A percentile compares a stretch with the other conserved stretches of the same genome.
phyloP scores from a whole-genome alignment of 2,888 invertebrate species.

The Acanthacorydalis orientalis region DNA sequence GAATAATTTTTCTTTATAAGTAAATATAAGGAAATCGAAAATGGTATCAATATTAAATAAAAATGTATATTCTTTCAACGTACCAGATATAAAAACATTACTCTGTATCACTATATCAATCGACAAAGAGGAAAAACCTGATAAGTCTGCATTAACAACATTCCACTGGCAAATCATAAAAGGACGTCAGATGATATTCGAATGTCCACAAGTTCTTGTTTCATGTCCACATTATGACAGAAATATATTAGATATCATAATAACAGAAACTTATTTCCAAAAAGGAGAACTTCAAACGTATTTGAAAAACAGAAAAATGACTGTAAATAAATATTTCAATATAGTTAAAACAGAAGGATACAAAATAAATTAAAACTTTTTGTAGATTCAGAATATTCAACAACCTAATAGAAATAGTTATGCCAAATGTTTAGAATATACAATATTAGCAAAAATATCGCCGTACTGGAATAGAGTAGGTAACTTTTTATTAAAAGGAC shows the following conservation, averaged over 20 bases:
- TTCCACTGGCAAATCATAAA: slow-evolving; percentile 7
- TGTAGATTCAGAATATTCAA: neutral
- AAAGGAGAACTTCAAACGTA: slow-evolving; percentile 2
- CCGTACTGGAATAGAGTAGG: slow-evolving; percentile 8
- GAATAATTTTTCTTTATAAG: too few relatives aligned
- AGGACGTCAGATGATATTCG: slow-evolving; percentile 8
- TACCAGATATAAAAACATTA: slow-evolving; percentile 6
- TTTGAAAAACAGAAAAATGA: slow-evolving; percentile 5
- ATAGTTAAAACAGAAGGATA: neutral
- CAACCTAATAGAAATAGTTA: neutral
- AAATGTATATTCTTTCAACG: neutral
- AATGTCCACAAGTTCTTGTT: slow-evolving; percentile 7
- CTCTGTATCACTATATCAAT: slow-evolving; percentile 7
- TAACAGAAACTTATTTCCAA: slow-evolving; percentile 6
- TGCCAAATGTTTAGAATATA: slow-evolving; percentile 6
- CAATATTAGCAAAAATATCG: slow-evolving; percentile 7
- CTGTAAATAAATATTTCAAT: neutral
- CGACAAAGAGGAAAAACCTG: slow-evolving; percentile 1
- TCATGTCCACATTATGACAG: slow-evolving; percentile 3
- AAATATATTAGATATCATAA: slow-evolving; percentile 5
- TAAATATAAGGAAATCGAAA: neutral
- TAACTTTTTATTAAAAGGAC: slow-evolving; percentile 6
- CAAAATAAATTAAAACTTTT: neutral
- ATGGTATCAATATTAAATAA: neutral
- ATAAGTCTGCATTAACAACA: slow-evolving; percentile 6